A percentile compares a stretch with the other conserved stretches of the same genome.
These are phyloP conservation scores for Gobius niger DNA, from an alignment of 2,113 vertebrate species.

Conservation along the genomic window DNA sequence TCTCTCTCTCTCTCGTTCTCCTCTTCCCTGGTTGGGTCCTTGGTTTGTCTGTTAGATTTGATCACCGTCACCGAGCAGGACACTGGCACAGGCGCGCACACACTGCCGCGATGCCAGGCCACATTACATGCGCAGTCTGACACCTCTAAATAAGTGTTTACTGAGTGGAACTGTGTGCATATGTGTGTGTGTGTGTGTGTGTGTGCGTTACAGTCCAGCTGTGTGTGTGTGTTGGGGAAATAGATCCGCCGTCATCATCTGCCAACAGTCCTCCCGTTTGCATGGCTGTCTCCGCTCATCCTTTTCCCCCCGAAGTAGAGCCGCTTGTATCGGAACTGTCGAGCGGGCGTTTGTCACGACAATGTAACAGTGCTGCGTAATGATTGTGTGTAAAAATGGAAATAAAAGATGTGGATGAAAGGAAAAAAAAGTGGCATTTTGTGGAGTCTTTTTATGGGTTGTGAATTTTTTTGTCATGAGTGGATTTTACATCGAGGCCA, in stretches of 20 bases:
- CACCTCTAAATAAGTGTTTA: conserved; percentile 75
- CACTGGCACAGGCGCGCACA: conserved; percentile 41
- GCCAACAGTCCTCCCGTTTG: conserved; percentile 27
- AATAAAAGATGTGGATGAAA: conserved; percentile 49
- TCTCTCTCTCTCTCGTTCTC: conserved; percentile 47
- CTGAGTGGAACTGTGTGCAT: conserved; percentile 36
- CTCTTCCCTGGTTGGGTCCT: conserved; percentile 35
- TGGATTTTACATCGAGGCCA: no score
- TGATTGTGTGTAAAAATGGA: conserved; percentile 33
- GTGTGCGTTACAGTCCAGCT: not conserved
- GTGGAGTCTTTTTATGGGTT: conserved; percentile 32
- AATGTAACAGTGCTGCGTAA: conserved; percentile 35
- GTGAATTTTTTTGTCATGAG: not conserved
- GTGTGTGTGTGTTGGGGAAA: conserved; percentile 20
- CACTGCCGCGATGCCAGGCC: conserved; percentile 60
- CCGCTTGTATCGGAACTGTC: conserved; percentile 43
- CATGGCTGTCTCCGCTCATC: conserved; percentile 44
- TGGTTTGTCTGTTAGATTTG: conserved; percentile 70
- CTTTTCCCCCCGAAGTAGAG: conserved; percentile 33
- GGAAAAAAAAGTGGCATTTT: conserved; percentile 27
- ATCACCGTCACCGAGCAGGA: conserved; percentile 71
- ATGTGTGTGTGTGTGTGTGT: conserved; percentile 37
- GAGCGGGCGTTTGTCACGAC: conserved; percentile 23
- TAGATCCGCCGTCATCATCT: conserved; percentile 52
- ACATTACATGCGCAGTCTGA: conserved; percentile 69